Evolutionary conservation across 2,113 vertebrate species (phyloP).

Genomic region (Probosciger aterrimus): DNA sequence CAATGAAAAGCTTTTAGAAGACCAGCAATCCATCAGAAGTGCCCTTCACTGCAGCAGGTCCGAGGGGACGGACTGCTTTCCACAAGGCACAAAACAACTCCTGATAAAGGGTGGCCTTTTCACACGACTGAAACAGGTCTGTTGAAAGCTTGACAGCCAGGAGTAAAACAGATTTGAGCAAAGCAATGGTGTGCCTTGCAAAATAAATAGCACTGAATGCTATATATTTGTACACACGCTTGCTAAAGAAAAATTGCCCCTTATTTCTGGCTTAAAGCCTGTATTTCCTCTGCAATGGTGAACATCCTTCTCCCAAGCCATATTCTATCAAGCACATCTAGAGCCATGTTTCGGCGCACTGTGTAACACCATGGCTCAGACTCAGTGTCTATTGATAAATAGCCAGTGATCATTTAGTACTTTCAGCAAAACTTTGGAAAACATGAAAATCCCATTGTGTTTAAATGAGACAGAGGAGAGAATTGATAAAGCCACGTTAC

Average conservation of each 20-base stretch:
- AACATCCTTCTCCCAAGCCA: not conserved
- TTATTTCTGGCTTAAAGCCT: not conserved
- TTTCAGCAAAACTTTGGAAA: not conserved
- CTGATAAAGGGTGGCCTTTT: not conserved
- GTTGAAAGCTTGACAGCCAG: not conserved
- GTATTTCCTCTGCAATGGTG: not conserved
- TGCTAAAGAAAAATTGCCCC: not conserved
- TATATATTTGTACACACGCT: not conserved
- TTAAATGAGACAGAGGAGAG: not conserved
- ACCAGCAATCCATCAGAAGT: not conserved
- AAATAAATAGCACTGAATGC: not conserved
- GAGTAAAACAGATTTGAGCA: not conserved
- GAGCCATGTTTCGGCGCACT: not conserved
- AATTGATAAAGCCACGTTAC: not conserved
- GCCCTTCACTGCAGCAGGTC: not conserved
- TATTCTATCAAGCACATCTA: not conserved
- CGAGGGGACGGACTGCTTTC: fast-evolving
- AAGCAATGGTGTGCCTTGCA: not conserved
- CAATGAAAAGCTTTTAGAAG: not conserved
- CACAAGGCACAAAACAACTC: not conserved
- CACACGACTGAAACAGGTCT: not conserved
- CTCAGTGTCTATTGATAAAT: not conserved
- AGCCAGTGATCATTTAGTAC: not conserved
- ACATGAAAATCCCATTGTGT: not conserved
- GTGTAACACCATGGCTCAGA: not conserved